Evolutionary conservation across 2,797 vertebrate species (phyloP).

Genomic region (Perodicticus potto): DNA sequence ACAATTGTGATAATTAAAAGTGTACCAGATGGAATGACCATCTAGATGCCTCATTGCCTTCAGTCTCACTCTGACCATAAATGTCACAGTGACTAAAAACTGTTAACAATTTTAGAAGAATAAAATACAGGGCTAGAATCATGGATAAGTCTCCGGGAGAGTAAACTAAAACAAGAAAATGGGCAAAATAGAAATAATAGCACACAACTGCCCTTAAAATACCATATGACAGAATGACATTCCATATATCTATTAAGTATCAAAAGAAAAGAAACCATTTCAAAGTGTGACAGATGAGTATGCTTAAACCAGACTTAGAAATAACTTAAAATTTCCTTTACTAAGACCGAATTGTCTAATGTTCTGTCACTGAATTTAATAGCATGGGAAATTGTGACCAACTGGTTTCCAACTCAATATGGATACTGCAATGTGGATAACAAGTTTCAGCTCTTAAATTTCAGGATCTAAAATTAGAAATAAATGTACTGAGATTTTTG

Average conservation of each 20-base stretch:
- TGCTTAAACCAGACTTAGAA: background rate
- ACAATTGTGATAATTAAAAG: too few relatives aligned
- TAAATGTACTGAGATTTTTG: background rate
- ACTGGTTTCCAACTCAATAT: background rate
- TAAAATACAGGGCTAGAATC: background rate
- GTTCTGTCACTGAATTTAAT: background rate
- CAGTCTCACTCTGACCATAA: background rate
- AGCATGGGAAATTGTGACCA: background rate
- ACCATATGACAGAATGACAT: background rate
- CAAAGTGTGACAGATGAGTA: background rate
- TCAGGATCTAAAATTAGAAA: background rate
- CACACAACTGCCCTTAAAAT: background rate
- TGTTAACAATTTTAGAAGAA: conserved; percentile 32
- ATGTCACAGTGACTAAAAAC: background rate
- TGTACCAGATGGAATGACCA: too few relatives aligned
- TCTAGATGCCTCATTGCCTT: background rate
- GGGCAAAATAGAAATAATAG: background rate
- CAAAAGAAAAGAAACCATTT: background rate
- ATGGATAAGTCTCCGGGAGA: background rate
- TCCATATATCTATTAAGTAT: background rate
- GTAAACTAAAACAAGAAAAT: conserved; percentile 38
- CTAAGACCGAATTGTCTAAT: background rate
- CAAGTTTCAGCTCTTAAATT: background rate
- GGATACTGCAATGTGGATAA: background rate
- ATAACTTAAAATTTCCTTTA: background rate